These are phyloP conservation scores for Drosophila nr. medialis DNA, from an alignment of 2,888 invertebrate genomes.

Conservation along the genomic window DNA sequence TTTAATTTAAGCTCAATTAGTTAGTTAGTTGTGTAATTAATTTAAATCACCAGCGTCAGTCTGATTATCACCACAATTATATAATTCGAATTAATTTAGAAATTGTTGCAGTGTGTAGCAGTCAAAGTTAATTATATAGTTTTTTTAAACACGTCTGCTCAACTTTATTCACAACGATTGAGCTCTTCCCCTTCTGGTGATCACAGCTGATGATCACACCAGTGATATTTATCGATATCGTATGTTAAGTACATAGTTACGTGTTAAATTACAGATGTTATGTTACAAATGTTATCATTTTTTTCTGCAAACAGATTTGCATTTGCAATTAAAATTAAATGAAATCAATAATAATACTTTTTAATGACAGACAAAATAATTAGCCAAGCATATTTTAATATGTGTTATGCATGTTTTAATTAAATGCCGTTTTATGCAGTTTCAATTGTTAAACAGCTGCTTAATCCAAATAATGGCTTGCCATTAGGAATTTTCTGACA, in stretches of 20 bases:
- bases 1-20: slow-evolving; percentile 51
- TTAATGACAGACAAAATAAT: slow-evolving; percentile 26
- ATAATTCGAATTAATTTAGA: slow-evolving; percentile 39
- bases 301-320: slow-evolving; percentile 26
- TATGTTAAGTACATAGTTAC: neutral
- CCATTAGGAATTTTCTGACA: neutral
- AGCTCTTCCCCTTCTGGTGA: neutral
- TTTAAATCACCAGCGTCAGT: slow-evolving; percentile 50
- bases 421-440: neutral
- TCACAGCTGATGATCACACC: neutral
- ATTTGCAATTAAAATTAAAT: slow-evolving; percentile 20
- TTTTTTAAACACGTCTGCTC: neutral
- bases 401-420: neutral
- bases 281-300: neutral
- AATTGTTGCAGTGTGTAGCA: neutral
- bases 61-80: slow-evolving; percentile 33
- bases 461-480: neutral
- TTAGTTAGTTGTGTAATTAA: slow-evolving; percentile 60
- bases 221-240: neutral
- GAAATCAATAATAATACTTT: slow-evolving; percentile 11
- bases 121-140: neutral
- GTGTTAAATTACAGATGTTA: neutral
- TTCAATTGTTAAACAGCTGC: neutral
- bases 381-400: slow-evolving; percentile 18
- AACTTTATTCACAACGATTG: neutral